These are phyloP conservation scores for Epizoanthus scotinus DNA, from an alignment of 92 coral and sea anemone species.

Conservation along the genomic window DNA sequence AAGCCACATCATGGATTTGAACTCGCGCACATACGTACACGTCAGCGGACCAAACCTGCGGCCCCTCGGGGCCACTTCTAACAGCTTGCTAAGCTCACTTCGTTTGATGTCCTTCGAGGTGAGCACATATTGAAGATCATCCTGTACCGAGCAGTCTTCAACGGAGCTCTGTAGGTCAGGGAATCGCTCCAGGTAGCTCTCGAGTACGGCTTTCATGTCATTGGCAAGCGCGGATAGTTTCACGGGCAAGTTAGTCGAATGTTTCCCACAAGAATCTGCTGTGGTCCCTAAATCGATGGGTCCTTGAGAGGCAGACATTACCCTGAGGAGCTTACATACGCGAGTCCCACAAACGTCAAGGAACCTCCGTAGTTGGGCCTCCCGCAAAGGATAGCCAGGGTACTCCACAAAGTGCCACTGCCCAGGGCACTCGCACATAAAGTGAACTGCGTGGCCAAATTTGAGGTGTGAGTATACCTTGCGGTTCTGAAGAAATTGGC, in stretches of 20 bases:
- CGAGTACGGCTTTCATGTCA: conserved; percentile 72
- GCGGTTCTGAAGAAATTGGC: conserved; percentile 65
- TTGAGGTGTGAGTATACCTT: conserved; percentile 67
- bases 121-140: conserved; percentile 72
- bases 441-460: conserved; percentile 85
- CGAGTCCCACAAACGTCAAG: conserved; percentile 72
- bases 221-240: conserved; percentile 44
- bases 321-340: conserved; percentile 69
- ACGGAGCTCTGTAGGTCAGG: conserved; percentile 57
- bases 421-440: conserved; percentile 89
- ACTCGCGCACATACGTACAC: conserved; percentile 61
- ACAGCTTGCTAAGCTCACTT: conserved; percentile 61
- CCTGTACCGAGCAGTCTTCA: conserved; percentile 60
- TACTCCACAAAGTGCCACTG: conserved; percentile 78
- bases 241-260: conserved; percentile 31
- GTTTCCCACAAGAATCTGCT: conserved; percentile 31
- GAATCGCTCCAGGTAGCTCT: conserved; percentile 69
- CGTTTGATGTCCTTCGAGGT: conserved; percentile 71
- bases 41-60: conserved; percentile 74
- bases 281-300: conserved; percentile 55
- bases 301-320: conserved; percentile 61
- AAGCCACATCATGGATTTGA: conserved; percentile 75
- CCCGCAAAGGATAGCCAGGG: conserved; percentile 76
- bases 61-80: conserved; percentile 69
- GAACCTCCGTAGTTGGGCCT: conserved; percentile 59